Conservation (phyloP, 2,888 invertebrate genomes). For the Camptogramma bilineatum region DNA sequence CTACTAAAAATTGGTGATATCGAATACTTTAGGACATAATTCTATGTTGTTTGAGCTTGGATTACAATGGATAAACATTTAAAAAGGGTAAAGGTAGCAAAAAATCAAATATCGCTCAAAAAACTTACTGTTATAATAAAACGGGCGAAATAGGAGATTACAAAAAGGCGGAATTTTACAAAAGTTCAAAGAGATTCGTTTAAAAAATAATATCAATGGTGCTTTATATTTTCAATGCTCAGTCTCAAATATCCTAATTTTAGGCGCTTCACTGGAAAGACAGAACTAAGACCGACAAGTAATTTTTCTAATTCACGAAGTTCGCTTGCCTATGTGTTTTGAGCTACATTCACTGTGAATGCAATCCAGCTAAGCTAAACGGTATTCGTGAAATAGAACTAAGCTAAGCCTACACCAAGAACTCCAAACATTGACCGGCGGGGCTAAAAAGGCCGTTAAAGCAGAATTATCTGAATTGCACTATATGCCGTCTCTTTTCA, state of each 20-base stretch:
- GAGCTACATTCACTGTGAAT: too few species aligned
- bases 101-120: slow-evolving; percentile 41
- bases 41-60: slow-evolving; percentile 32
- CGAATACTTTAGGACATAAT: slow-evolving; percentile 29
- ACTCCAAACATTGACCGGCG: not conserved
- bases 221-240: slow-evolving; percentile 36
- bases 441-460: too few species aligned
- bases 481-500: too few species aligned
- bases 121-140: slow-evolving; percentile 21
- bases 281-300: slow-evolving; percentile 10
- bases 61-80: slow-evolving; percentile 38
- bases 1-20: slow-evolving; percentile 50
- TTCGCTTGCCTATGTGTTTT: too few species aligned
- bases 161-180: slow-evolving; percentile 31
- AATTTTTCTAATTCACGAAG: not conserved
- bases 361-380: not conserved
- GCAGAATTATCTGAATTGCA: too few species aligned
- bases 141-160: slow-evolving; percentile 25
- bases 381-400: not conserved
- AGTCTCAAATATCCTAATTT: slow-evolving; percentile 44
- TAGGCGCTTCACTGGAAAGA: slow-evolving; percentile 37
- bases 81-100: slow-evolving; percentile 36
- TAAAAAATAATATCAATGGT: slow-evolving; percentile 26
- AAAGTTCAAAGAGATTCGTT: slow-evolving; percentile 2
- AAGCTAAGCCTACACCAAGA: not conserved